These are phyloP conservation scores for Notamacropus eugenii DNA, from an alignment of 2,797 vertebrate species.

Conservation along the genomic window DNA sequence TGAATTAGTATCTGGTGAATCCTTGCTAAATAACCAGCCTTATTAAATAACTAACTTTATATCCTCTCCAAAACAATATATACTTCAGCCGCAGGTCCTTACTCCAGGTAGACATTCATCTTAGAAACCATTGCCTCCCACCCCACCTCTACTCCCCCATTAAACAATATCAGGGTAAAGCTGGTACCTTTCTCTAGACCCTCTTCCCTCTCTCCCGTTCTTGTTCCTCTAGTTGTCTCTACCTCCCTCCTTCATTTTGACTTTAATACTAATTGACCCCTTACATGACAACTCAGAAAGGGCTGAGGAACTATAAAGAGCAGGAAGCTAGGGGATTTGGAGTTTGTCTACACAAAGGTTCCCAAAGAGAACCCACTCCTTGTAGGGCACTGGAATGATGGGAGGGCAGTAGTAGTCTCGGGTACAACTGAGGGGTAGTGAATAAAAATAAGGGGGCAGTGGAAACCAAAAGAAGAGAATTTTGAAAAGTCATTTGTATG, in stretches of 20 bases:
- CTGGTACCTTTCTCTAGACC: not conserved
- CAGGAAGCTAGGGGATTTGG: not conserved
- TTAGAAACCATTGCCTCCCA: no score
- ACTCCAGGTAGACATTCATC: no score
- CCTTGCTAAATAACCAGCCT: not conserved
- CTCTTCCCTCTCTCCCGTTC: not conserved
- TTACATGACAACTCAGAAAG: not conserved
- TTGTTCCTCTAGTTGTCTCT: not conserved
- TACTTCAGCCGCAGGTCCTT: no score
- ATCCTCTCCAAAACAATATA: not conserved
- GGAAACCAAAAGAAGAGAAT: no score
- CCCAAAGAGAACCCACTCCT: no score
- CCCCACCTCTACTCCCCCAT: no score
- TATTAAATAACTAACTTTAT: not conserved
- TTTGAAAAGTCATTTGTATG: no score
- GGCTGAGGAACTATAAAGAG: not conserved
- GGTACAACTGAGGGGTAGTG: no score
- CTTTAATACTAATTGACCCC: not conserved
- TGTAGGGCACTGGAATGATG: no score
- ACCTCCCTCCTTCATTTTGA: not conserved
- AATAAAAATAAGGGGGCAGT: no score
- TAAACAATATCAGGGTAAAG: no score
- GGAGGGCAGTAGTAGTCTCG: no score
- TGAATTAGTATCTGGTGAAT: not conserved
- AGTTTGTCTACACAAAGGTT: not conserved